A percentile compares a stretch with the other conserved stretches of the same genome.
Evolutionary conservation across 1,140 invertebrate genomes (phyloP).

Genomic region (Pseudomyrmex concolor): DNA sequence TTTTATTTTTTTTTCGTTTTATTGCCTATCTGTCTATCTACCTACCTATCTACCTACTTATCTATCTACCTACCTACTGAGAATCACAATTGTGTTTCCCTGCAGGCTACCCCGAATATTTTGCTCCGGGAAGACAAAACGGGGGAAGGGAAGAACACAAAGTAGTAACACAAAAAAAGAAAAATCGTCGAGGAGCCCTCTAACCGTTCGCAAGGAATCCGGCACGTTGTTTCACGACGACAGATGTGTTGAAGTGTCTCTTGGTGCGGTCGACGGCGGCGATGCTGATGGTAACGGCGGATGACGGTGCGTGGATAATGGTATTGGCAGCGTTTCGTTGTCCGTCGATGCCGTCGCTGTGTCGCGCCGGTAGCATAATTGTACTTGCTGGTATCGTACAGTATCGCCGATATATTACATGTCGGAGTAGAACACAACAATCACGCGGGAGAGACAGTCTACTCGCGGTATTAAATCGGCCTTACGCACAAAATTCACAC

Average conservation of each 20-base stretch:
- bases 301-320: slow-evolving; percentile 14
- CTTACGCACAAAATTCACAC: slow-evolving; percentile 8
- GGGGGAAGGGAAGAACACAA: not conserved
- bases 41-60: slow-evolving; percentile 27
- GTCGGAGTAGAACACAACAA: slow-evolving; percentile 17
- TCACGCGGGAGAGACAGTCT: slow-evolving; percentile 9
- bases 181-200: not conserved
- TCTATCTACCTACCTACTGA: slow-evolving; percentile 35
- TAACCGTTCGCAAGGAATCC: slow-evolving; percentile 66
- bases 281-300: not conserved
- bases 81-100: slow-evolving; percentile 34
- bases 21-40: slow-evolving; percentile 1
- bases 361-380: slow-evolving; percentile 67
- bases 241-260: slow-evolving; percentile 1
- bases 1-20: slow-evolving; percentile 6
- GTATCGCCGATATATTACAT: not conserved
- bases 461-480: slow-evolving; percentile 23
- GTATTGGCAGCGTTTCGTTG: slow-evolving; percentile 23
- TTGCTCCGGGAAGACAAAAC: not conserved
- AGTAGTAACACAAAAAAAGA: not conserved
- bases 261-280: not conserved
- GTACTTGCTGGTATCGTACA: slow-evolving; percentile 16
- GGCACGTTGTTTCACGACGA: slow-evolving; percentile 19
- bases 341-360: slow-evolving; percentile 33
- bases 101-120: slow-evolving; percentile 22